Evolutionary conservation across 2,113 vertebrate genomes (phyloP), one percentile per base, ranked within the genome.

Genomic region (Sorex araneus): DNA sequence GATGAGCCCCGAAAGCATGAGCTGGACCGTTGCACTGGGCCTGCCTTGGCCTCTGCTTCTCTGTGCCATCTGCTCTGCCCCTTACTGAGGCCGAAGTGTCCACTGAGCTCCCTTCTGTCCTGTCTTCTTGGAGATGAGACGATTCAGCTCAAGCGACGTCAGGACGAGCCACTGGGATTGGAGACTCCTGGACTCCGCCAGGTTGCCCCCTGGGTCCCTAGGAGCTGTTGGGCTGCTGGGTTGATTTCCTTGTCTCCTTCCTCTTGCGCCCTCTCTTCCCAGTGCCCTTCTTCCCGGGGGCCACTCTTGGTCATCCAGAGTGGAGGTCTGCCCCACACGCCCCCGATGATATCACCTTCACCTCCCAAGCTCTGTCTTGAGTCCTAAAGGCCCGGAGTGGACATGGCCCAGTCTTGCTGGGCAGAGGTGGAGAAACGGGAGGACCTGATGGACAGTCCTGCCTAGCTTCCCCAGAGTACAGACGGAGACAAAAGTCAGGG

Each of bases 1-100:
- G 8, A 43, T 2, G 32, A 73, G 50, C 36, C 32, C 43, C 15
- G 3, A 57, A 57, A 82, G 34, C 21, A 71, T 27, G 18, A 10
- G 13, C 0, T 0, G 0, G n/a, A 34, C 1, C 27, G 40, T 82
- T 30, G 36, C n/a, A 27, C 21, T 19, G 19, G 2, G 16, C 12
- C 76, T 54, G 19, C 45, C 43, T 19, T 25, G 34, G 25, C 43
- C 76, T 75, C 36, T 8, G 15, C 63, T 45, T 66, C 13, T 43
- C 71, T 57, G 2, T 43, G 28, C 11, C 34, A 12, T 13, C 15
- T 9, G 5, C 2, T 71, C 36, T 15, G 1, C 36, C 19, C 74
- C 23, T 47, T 34, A 27, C 27, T 23, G 10, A 3, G 15, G 27
- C 67, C 23, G 50, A 7, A 0, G 9, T 50, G 18, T 5, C 28